Percentiles rank a stretch among this genome's conserved stretches.
phyloP scores from a whole-genome alignment of 1,140 invertebrate species.

The Listronotus oregonensis region DNA sequence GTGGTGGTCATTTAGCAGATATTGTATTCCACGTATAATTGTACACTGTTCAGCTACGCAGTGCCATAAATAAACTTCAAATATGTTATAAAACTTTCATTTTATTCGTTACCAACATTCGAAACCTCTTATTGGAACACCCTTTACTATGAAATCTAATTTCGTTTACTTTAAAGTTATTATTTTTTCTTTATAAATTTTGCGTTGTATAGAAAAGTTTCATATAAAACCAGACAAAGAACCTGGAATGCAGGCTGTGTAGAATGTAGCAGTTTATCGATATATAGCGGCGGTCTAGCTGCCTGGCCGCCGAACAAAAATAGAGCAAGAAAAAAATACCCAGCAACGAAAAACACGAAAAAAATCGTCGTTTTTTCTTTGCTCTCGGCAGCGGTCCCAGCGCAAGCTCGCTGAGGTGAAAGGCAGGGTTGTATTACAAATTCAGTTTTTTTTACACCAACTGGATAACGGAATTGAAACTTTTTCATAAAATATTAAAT shows the following conservation, averaged over 20 bases:
- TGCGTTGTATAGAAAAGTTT: conserved; percentile 22
- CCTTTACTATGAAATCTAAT: too few species aligned
- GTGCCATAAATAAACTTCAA: too few species aligned
- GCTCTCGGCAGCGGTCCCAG: background rate
- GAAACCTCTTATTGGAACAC: too few species aligned
- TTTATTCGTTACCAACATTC: too few species aligned
- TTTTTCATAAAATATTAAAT: too few species aligned
- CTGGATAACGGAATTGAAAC: background rate
- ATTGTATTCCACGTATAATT: too few species aligned
- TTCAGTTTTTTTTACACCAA: background rate
- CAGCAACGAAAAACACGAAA: conserved; percentile 41
- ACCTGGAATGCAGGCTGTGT: conserved; percentile 28
- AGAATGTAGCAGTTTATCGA: conserved; percentile 36
- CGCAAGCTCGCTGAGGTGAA: conserved; percentile 21
- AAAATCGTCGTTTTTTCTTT: conserved; percentile 36
- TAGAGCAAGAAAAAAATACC: conserved; percentile 36
- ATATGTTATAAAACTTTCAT: too few species aligned
- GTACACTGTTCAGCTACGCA: too few species aligned
- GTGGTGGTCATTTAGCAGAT: too few species aligned
- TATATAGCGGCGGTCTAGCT: conserved; percentile 36
- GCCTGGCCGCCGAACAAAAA: conserved; percentile 36
- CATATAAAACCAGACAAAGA: conserved; percentile 27
- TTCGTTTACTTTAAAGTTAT: too few species aligned
- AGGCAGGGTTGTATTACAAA: conserved; percentile 22
- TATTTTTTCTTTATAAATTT: conserved; percentile 4